Percentiles rank a stretch among this genome's conserved stretches.
These are phyloP conservation scores for Drosophila nr. medialis DNA, from an alignment of 2,888 invertebrate species.

Conservation along the genomic window DNA sequence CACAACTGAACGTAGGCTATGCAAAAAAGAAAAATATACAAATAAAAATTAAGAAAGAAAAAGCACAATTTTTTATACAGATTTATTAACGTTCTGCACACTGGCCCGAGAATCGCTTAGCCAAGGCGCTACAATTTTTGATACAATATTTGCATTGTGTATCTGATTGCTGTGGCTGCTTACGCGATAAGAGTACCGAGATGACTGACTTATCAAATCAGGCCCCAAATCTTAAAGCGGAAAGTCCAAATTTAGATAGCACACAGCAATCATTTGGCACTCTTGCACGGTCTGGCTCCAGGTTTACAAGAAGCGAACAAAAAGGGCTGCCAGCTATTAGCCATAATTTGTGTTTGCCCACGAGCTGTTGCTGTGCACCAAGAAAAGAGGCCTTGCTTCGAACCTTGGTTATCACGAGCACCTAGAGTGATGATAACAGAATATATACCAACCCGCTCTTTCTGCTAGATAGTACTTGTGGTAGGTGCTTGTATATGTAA, in stretches of 20 bases:
- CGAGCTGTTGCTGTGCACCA: neutral
- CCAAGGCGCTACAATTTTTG: constrained; percentile 31
- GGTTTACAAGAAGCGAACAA: neutral
- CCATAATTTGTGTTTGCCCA: constrained; percentile 10
- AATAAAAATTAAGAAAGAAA: neutral
- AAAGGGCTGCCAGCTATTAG: constrained; percentile 10
- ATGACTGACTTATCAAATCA: constrained; percentile 5
- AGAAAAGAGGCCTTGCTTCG: constrained; percentile 12
- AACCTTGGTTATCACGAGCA: neutral
- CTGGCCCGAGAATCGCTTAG: neutral
- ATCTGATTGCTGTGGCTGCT: constrained; percentile 26
- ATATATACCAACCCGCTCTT: neutral
- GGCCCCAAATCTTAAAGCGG: neutral
- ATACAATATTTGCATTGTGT: constrained; percentile 42
- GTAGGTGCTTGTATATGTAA: neutral
- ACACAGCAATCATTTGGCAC: constrained; percentile 1
- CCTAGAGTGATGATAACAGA: neutral
- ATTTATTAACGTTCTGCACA: neutral
- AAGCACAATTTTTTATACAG: neutral
- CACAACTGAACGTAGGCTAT: constrained; percentile 14
- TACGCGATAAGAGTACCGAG: constrained; percentile 17
- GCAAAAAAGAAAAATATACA: constrained; percentile 40
- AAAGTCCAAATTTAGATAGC: constrained; percentile 12
- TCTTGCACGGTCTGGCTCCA: neutral
- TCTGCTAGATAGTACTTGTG: neutral